Percentiles rank a stretch among this genome's conserved stretches.
Evolutionary conservation across 2,113 vertebrate species (phyloP).

Genomic region (Girardinichthys multiradiatus): DNA sequence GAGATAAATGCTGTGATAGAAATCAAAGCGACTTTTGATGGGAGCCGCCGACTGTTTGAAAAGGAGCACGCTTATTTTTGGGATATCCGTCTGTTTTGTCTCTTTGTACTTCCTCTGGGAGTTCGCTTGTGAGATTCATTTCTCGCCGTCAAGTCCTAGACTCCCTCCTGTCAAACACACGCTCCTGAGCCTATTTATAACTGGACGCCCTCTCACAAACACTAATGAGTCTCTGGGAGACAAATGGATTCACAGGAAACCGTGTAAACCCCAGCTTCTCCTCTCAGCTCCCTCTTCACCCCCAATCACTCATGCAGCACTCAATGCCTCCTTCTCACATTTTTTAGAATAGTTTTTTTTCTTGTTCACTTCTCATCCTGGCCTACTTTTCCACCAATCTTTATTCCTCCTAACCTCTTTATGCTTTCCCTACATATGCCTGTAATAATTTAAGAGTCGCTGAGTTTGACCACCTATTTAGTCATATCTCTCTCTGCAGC

Average conservation of each 20-base stretch:
- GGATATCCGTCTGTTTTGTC: slow-evolving; percentile 44
- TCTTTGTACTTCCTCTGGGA: slow-evolving; percentile 42
- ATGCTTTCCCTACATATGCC: slow-evolving; percentile 13
- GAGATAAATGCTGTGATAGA: background rate
- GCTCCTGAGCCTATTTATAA: slow-evolving; percentile 65
- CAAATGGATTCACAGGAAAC: slow-evolving; percentile 63
- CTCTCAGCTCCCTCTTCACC: slow-evolving; percentile 8
- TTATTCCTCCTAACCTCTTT: slow-evolving; percentile 43
- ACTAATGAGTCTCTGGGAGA: slow-evolving; percentile 69
- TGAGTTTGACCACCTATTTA: slow-evolving; percentile 24
- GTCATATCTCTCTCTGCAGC: slow-evolving; percentile 13
- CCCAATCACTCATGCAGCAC: slow-evolving; percentile 30
- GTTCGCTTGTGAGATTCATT: slow-evolving; percentile 59
- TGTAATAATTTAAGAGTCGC: slow-evolving; percentile 18
- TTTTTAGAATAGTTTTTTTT: slow-evolving; percentile 16
- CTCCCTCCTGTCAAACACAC: slow-evolving; percentile 65
- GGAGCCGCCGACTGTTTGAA: slow-evolving; percentile 21
- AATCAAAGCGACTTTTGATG: background rate
- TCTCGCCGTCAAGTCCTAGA: slow-evolving; percentile 55
- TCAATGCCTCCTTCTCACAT: slow-evolving; percentile 5
- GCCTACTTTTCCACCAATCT: slow-evolving; percentile 36
- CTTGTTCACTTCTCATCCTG: slow-evolving; percentile 22
- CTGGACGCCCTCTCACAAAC: slow-evolving; percentile 44
- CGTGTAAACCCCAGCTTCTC: slow-evolving; percentile 36
- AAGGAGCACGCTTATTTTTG: slow-evolving; percentile 26